Percentiles rank a stretch among this genome's conserved stretches.
phyloP scores from a whole-genome alignment of 2,797 vertebrate species.

The Melopsittacus undulatus region DNA sequence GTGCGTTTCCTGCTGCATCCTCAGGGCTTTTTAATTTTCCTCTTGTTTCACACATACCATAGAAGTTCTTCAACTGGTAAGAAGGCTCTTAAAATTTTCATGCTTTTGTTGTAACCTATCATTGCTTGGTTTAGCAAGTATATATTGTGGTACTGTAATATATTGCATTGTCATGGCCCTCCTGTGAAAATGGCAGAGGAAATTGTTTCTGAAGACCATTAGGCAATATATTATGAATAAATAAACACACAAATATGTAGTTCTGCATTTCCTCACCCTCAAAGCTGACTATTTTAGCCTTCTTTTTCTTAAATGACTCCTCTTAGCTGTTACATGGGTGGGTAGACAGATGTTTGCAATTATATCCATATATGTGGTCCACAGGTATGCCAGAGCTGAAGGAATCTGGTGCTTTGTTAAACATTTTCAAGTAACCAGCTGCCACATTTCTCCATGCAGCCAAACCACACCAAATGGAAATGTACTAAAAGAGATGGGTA shows the following conservation, averaged over 20 bases:
- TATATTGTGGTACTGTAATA: neutral
- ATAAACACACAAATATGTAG: constrained; percentile 43
- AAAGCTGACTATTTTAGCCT: constrained; percentile 63
- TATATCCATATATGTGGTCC: constrained; percentile 76
- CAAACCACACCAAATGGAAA: constrained; percentile 82
- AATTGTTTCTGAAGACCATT: constrained; percentile 3
- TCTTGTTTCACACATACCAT: neutral
- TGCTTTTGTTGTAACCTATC: neutral
- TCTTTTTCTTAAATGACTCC: constrained; percentile 64
- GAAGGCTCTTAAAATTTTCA: neutral
- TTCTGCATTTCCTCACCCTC: constrained; percentile 41
- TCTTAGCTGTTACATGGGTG: constrained; percentile 66
- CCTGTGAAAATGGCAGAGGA: neutral
- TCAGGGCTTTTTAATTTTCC: neutral
- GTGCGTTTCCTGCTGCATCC: neutral
- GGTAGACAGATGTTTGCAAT: constrained; percentile 82
- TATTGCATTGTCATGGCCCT: neutral
- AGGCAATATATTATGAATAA: constrained; percentile 51
- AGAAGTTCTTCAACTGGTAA: neutral
- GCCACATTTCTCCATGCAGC: constrained; percentile 65
- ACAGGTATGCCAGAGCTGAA: constrained; percentile 77
- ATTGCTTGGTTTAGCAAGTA: neutral
- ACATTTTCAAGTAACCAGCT: constrained; percentile 77
- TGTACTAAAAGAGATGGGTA: constrained; percentile 77
- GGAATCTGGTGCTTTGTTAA: constrained; percentile 73